Evolutionary conservation across 2,888 invertebrate species (phyloP), one percentile per base, ranked within the genome.

Genomic region (Anorthoa munda): DNA sequence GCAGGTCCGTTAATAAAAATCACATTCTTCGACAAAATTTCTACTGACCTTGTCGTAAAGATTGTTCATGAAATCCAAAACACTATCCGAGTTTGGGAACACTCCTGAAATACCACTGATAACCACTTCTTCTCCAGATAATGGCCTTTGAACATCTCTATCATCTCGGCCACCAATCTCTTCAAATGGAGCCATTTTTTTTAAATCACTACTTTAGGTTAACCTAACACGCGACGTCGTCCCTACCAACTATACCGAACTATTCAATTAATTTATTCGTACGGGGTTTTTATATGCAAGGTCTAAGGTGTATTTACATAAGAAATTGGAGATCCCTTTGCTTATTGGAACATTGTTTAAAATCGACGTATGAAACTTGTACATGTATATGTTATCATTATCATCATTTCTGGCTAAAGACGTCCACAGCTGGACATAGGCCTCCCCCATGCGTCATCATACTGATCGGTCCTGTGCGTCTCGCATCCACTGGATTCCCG

Each of bases 51-150:
- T 97, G 85, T 97, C 97, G 84, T 97, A 96, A 17, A 98, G 94
- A 84, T 97, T 97, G 4, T 97, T 91, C 90, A 95, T 92, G 55
- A 98, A 97, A 84, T 98, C 97, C 59, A 96, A 92, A 69, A 98
- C 95, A 88, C 97, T 97, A 51, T 97, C 96, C 1, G 97, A 97
- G 81, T 97, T 97, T 0, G 98, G 98, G 88, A 97, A 97, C 69
- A 97, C 90, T 23, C 97, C 97, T 5, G 97, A 94, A 31, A 97
- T 93, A 9, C 97, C 97, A 73, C 97, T 93, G 77, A 97, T 97
- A 18, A 97, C 97, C 21, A 97, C 92, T 86, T 97, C 97, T 72
- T 97, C 96, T 11, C 96, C 97, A 31, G 80, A 77, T 65, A 84
- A 60, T 66, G 76, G 26, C 48, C 53, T 72, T 67, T 63, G 1